These are phyloP conservation scores for Spisula subtruncata DNA, from an alignment of 2,888 invertebrate genomes.

Conservation along the genomic window DNA sequence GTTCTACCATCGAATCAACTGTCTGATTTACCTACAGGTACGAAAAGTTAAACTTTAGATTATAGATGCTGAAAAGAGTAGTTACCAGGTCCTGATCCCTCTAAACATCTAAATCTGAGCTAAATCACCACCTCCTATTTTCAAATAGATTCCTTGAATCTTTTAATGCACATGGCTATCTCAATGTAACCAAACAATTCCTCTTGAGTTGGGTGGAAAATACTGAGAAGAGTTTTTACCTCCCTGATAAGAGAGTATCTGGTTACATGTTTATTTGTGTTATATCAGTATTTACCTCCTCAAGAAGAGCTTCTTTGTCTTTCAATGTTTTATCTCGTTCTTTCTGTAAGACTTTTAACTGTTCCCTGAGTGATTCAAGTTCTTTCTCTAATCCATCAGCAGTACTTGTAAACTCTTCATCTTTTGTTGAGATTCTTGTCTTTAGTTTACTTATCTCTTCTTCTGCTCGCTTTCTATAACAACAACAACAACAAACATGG, in stretches of 20 bases:
- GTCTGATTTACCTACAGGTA: constrained; percentile 85
- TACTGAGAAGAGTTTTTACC: neutral
- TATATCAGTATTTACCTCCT: constrained; percentile 82
- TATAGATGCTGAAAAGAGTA: no score
- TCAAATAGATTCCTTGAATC: no score
- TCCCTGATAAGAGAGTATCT: neutral
- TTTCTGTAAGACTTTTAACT: constrained; percentile 76
- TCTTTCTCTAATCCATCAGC: constrained; percentile 79
- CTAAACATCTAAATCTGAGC: no score
- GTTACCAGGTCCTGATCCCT: no score
- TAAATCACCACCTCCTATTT: no score
- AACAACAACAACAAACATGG: constrained; percentile 1
- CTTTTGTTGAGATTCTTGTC: constrained; percentile 71
- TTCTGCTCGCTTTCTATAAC: constrained; percentile 74
- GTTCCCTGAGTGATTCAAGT: constrained; percentile 74
- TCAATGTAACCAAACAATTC: no score
- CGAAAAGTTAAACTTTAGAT: neutral
- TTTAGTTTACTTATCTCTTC: constrained; percentile 74
- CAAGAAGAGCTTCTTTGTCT: constrained; percentile 84
- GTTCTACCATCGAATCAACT: constrained; percentile 84
- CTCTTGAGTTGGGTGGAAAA: no score
- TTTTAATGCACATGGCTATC: no score
- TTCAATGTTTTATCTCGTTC: constrained; percentile 80
- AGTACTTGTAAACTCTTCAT: constrained; percentile 78
- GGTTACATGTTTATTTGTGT: neutral